phyloP scores from a whole-genome alignment of 1,140 invertebrate species.

The Bicyclus anynana region DNA sequence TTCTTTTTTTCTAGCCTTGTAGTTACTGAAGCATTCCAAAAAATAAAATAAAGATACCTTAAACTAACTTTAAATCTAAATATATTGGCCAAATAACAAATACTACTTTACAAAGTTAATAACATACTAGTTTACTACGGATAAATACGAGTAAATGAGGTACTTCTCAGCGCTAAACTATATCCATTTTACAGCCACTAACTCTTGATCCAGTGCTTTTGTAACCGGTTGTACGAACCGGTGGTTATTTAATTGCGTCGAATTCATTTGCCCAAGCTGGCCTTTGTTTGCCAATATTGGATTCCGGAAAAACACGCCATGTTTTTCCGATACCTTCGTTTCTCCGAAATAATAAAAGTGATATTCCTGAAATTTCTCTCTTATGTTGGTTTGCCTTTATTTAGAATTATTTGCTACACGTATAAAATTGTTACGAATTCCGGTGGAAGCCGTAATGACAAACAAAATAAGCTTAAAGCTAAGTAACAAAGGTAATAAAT shows the following conservation, averaged over 20 bases:
- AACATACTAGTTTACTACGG: too few species aligned
- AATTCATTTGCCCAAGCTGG: constrained; percentile 27
- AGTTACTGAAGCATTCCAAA: too few species aligned
- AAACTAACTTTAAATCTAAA: too few species aligned
- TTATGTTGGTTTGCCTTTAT: not conserved
- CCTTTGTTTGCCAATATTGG: constrained; percentile 29
- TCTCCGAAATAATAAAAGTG: not conserved
- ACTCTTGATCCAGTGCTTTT: constrained; percentile 2
- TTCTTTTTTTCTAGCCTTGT: too few species aligned
- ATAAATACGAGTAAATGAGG: too few species aligned
- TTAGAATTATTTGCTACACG: not conserved
- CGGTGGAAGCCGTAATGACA: not conserved
- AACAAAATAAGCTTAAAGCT: not conserved
- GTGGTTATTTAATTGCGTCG: constrained; percentile 26
- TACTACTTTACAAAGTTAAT: too few species aligned
- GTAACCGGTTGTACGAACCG: constrained; percentile 23
- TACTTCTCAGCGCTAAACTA: too few species aligned
- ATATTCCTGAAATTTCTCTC: not conserved
- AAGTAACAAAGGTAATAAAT: not conserved
- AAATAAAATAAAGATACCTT: too few species aligned
- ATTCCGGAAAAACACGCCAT: constrained; percentile 21
- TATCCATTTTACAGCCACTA: not conserved
- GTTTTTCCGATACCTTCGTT: constrained; percentile 18
- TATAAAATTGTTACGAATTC: not conserved
- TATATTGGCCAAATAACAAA: too few species aligned